phyloP scores from a whole-genome alignment of 2,888 invertebrate species.

The Eurytoma californica region DNA sequence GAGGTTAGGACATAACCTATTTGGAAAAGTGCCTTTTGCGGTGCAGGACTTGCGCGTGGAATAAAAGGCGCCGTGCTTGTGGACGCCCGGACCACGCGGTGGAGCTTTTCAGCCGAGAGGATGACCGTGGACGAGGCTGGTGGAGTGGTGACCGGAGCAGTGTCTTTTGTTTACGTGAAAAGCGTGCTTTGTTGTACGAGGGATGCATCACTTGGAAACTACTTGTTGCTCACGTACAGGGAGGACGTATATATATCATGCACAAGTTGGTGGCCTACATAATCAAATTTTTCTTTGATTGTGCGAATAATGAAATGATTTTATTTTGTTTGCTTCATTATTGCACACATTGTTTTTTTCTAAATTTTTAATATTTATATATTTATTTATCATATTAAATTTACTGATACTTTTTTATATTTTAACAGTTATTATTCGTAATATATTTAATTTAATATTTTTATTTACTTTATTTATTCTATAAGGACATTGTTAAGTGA shows the following conservation, averaged over 20 bases:
- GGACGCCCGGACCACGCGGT: neutral
- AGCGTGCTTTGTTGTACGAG: constrained; percentile 1
- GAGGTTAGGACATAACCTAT: constrained; percentile 48
- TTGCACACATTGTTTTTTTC: neutral
- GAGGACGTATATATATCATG: too few species aligned
- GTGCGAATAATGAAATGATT: neutral
- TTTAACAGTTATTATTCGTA: neutral
- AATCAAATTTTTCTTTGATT: neutral
- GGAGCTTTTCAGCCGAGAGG: neutral
- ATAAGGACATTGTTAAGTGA: neutral
- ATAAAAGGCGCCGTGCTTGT: neutral
- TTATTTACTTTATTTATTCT: neutral
- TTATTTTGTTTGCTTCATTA: neutral
- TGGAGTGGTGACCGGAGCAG: neutral
- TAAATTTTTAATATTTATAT: neutral
- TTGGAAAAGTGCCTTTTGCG: constrained; percentile 25
- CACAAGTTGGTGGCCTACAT: too few species aligned
- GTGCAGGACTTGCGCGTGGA: neutral
- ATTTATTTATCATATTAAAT: neutral
- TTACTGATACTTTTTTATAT: neutral
- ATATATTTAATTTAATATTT: neutral
- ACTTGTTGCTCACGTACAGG: constrained; percentile 5
- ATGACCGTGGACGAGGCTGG: neutral
- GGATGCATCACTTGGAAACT: constrained; percentile 4
- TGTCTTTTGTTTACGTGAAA: neutral